Evolutionary conservation across 2,113 vertebrate genomes (phyloP), one percentile per base, ranked within the genome.

Genomic region (Lethenteron reissneri): DNA sequence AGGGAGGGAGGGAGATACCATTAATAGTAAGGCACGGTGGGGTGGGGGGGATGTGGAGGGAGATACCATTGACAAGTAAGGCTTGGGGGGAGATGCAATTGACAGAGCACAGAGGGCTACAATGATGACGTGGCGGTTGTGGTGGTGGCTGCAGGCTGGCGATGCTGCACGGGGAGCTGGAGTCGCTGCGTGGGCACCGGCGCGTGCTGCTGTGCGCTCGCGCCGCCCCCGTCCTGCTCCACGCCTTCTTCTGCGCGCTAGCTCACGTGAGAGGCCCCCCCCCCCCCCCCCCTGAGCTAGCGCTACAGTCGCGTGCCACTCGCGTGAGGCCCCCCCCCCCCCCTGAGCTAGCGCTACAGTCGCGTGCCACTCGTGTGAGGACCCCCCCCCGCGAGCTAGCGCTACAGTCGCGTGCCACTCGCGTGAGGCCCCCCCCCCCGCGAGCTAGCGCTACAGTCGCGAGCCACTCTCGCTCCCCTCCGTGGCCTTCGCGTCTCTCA

Each of bases 201-300:
- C 85, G 90, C 10, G 85, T 95, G 0, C 10, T 83, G 58, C 88
- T 86, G 56, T 94, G 90, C 17, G 84, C 90, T 0, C 83, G 88
- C 75, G 79, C 82, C 0, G 82, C 90, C 59, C 90, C 90, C 2
- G 78, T 85, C 60, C 77, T 99, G 58, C 75, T 97, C 57, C 86
- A 85, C 57, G 80, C 84, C 8, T 95, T 85, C 76, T 94, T 97
- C 76, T 79, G 81, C 1, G 80, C 81, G 0, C 78, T 87, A 21
- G 73, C 78, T 41, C 80, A 80, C 84, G 92, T 95, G 74, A 80
- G 57, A n/a, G n/a, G n/a, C n/a, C n/a, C n/a, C n/a, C 3, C 41
- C 72, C n/a, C n/a, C n/a, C n/a, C n/a, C n/a, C n/a, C n/a, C n/a
- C n/a, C n/a, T n/a, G n/a, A n/a, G n/a, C 57, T 41, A 21, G 17